Conservation (phyloP, 2,888 invertebrate genomes). For the Drosophila anomelani region DNA sequence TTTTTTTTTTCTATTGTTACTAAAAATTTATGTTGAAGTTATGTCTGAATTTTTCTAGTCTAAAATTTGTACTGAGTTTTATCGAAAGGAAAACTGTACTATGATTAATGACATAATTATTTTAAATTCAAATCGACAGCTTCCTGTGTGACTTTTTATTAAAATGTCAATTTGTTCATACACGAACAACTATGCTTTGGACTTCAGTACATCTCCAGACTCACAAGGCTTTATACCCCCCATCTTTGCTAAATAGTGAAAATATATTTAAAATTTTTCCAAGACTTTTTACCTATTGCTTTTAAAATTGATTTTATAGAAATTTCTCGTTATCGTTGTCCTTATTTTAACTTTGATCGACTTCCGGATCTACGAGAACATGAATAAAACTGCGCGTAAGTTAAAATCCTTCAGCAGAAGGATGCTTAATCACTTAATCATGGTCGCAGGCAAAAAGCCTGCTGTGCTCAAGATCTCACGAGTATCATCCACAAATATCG, state of each 20-base stretch:
- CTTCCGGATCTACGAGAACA: neutral
- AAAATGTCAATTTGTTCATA: neutral
- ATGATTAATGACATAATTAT: neutral
- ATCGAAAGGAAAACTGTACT: neutral
- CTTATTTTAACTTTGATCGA: neutral
- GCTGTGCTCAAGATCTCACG: neutral
- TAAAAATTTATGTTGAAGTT: slow-evolving; percentile 2
- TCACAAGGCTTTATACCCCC: neutral
- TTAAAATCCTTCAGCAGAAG: neutral
- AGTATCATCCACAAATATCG: neutral
- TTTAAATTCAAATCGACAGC: too few relatives aligned
- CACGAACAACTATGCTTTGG: neutral
- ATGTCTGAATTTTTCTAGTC: slow-evolving; percentile 5
- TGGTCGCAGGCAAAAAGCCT: neutral
- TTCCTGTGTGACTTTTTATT: neutral
- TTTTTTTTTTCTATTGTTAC: neutral
- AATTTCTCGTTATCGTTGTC: neutral
- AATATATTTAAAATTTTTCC: neutral
- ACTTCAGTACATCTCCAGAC: neutral
- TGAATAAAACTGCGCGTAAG: neutral
- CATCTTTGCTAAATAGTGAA: neutral
- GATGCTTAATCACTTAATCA: neutral
- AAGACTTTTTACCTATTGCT: neutral
- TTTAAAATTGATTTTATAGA: neutral
- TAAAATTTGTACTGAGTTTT: neutral